Percentiles rank a stretch among this genome's conserved stretches.
Conservation (phyloP, 37 sponge, comb jelly and placozoan species). For the Aphrocallistes beatrix region DNA sequence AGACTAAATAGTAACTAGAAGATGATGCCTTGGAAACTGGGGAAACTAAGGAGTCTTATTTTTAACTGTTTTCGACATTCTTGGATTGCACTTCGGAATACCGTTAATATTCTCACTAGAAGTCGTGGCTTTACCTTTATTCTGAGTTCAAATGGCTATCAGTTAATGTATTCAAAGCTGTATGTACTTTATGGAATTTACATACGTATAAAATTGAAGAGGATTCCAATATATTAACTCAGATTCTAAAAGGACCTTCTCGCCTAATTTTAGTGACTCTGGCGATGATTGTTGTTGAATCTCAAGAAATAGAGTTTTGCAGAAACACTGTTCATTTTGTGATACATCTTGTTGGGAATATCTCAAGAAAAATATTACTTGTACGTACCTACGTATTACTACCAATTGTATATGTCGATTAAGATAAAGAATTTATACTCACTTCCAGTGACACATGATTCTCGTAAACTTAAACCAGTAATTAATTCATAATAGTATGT, state of each 20-base stretch:
- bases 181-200: not conserved
- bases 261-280: not conserved
- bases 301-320: not conserved
- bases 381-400: not conserved
- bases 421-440: not conserved
- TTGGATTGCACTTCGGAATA: slow-evolving; percentile 18
- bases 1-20: not conserved
- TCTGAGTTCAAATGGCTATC: not conserved
- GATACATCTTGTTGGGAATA: not conserved
- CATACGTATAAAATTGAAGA: not conserved
- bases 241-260: not conserved
- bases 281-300: not conserved
- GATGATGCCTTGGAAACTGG: not conserved
- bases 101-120: slow-evolving; percentile 14
- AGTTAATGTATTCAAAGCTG: not conserved
- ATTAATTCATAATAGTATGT: not conserved
- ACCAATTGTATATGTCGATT: not conserved
- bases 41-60: not conserved
- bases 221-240: not conserved
- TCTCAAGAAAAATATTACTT: not conserved
- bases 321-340: not conserved
- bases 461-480: not conserved
- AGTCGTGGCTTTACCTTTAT: slow-evolving; percentile 13
- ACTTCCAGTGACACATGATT: not conserved
- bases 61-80: slow-evolving; percentile 1